These are phyloP conservation scores for Melanotaenia parkinsoni DNA, from an alignment of 2,797 vertebrate species.

Conservation along the genomic window DNA sequence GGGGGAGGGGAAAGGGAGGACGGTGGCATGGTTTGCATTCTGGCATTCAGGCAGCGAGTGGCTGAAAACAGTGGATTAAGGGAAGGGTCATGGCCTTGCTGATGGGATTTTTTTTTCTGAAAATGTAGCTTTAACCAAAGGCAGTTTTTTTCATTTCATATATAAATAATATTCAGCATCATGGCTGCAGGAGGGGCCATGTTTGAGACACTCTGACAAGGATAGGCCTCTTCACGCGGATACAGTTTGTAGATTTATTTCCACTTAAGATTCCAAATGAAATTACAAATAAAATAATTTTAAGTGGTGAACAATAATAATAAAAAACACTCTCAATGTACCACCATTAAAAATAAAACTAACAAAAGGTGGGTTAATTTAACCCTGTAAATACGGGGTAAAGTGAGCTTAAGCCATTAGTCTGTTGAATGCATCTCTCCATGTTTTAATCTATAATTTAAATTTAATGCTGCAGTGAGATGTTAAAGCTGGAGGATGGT, in stretches of 20 bases:
- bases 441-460: conserved; percentile 36
- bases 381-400: background rate
- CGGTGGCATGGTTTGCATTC: conserved; percentile 24
- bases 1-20: conserved; percentile 1
- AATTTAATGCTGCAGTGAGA: conserved; percentile 47
- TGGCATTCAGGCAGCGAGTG: conserved; percentile 56
- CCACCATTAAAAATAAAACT: background rate
- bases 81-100: conserved; percentile 73
- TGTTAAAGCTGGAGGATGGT: conserved; percentile 25
- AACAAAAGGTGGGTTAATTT: conserved; percentile 10
- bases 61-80: conserved; percentile 73
- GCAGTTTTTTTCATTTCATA: conserved; percentile 45
- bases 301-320: too few relatives aligned
- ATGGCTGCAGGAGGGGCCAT: conserved; percentile 14
- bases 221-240: background rate
- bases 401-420: background rate
- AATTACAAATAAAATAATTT: too few relatives aligned
- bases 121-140: conserved; percentile 33
- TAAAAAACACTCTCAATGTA: too few relatives aligned
- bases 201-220: conserved; percentile 19
- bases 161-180: conserved; percentile 62
- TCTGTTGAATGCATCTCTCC: background rate
- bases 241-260: too few relatives aligned
- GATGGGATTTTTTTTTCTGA: conserved; percentile 69
- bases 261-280: too few relatives aligned